Conservation (phyloP, 37 sponge, comb jelly and placozoan genomes). For the Bolinopsis microptera region DNA sequence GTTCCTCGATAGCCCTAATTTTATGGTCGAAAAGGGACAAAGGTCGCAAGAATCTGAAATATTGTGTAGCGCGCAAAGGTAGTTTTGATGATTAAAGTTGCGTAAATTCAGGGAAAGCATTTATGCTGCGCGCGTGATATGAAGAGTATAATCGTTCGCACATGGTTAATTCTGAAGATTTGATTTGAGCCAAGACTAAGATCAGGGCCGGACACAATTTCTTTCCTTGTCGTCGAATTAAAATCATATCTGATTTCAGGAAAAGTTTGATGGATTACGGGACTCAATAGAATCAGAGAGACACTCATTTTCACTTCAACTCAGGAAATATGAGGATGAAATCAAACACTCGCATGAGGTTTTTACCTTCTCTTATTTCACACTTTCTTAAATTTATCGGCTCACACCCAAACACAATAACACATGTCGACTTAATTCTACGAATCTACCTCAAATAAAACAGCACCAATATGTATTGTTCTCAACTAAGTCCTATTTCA, state of each 20-base stretch:
- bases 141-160: neutral
- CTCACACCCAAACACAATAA: too few species aligned
- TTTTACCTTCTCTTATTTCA: neutral
- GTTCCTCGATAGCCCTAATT: too few species aligned
- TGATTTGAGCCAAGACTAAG: too few species aligned
- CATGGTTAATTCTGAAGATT: neutral
- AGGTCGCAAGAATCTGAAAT: neutral
- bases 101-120: neutral
- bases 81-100: neutral
- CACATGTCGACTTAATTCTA: too few species aligned
- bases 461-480: too few species aligned
- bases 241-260: neutral
- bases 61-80: neutral
- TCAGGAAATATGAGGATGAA: constrained; percentile 50
- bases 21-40: too few species aligned
- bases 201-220: neutral
- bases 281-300: constrained; percentile 12
- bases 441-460: too few species aligned
- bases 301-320: neutral
- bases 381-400: too few species aligned
- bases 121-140: neutral
- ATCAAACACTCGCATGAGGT: constrained; percentile 37
- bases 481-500: too few species aligned
- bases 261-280: neutral
- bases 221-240: neutral